Percentiles rank a stretch among this genome's conserved stretches.
phyloP scores from a whole-genome alignment of 2,113 vertebrate species.

The Falco punctatus region DNA sequence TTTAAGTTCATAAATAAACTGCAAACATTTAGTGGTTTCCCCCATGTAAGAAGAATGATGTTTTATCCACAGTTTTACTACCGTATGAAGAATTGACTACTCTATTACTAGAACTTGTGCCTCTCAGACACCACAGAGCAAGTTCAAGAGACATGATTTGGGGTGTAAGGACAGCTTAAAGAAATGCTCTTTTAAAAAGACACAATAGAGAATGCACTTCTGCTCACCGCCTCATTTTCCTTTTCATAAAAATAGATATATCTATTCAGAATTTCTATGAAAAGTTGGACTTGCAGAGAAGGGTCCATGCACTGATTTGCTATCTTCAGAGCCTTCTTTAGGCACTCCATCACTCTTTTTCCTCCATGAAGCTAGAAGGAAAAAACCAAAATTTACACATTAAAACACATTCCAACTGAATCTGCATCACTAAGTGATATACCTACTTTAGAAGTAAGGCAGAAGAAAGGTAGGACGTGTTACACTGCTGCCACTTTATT shows the following conservation, averaged over 20 bases:
- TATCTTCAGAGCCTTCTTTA: constrained; percentile 98
- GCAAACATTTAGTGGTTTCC: background rate
- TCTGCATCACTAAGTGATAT: background rate
- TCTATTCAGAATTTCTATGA: constrained; percentile 99
- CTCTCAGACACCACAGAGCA: background rate
- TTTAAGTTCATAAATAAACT: background rate
- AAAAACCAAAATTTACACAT: background rate
- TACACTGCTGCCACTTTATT: background rate
- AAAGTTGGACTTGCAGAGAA: constrained; percentile 97
- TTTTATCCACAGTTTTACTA: background rate
- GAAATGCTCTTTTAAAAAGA: background rate
- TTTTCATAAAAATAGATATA: constrained; percentile 98
- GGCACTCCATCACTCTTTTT: constrained; percentile 97
- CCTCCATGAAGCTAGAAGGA: constrained; percentile 90
- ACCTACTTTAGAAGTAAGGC: background rate
- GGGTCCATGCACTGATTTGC: constrained; percentile 99
- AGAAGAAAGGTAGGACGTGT: background rate
- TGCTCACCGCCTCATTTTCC: constrained; percentile 94
- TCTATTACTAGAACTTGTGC: background rate
- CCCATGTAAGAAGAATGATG: background rate
- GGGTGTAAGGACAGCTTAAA: background rate
- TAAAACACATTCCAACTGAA: background rate
- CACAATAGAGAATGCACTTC: background rate
- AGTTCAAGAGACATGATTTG: background rate
- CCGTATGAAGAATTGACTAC: background rate